phyloP scores from a whole-genome alignment of 2,113 vertebrate genomes.

The Pelusios castaneus region DNA sequence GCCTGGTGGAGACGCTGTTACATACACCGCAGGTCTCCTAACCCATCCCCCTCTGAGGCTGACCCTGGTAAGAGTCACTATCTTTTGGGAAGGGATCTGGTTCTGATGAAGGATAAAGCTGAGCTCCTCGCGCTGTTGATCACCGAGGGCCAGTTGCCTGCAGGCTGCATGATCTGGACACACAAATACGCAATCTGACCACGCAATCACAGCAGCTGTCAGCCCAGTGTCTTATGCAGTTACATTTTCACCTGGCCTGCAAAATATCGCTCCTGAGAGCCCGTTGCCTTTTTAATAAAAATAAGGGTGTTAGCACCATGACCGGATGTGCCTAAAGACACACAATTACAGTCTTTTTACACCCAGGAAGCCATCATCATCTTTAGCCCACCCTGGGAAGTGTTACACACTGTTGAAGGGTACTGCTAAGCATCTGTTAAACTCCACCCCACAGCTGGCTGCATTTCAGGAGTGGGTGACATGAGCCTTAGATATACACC shows the following conservation, averaged over 20 bases:
- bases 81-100: neutral
- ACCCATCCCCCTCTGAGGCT: neutral
- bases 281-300: neutral
- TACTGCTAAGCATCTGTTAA: neutral
- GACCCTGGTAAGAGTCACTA: neutral
- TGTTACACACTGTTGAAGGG: neutral
- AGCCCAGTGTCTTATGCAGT: neutral
- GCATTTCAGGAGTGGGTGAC: neutral
- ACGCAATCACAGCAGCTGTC: neutral
- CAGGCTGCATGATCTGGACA: neutral
- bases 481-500: accelerated
- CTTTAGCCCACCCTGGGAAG: neutral
- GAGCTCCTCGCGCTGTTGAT: neutral
- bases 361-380: neutral
- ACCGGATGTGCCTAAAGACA: accelerated
- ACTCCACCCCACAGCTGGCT: neutral
- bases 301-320: neutral
- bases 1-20: neutral
- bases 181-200: neutral
- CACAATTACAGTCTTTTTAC: accelerated
- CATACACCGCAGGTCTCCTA: neutral
- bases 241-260: neutral
- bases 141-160: neutral
- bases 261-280: neutral
- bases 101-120: neutral